Evolutionary conservation across 2,888 invertebrate species (phyloP), one percentile per base, ranked within the genome.

Genomic region (Diaphora mendica): DNA sequence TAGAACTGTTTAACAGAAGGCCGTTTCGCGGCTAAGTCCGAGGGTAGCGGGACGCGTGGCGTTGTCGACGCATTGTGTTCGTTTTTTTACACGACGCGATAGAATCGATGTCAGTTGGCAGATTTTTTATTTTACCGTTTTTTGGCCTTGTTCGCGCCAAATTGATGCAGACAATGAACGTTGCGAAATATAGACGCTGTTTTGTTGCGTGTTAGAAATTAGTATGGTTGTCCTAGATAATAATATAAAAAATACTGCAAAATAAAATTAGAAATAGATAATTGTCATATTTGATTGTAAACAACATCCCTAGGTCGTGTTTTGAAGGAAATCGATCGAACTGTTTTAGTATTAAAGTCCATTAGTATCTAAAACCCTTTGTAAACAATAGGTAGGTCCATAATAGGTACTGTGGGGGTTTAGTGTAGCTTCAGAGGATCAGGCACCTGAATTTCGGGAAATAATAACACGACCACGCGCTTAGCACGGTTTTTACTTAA

Each of bases 21-120:
- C 15, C 42, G 70, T 76, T 75, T 75, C 77, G 81, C 77, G 82
- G 83, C 85, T 87, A 82, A 76, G 80, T 79, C 85, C 80, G 94
- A 94, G 95, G 95, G 95, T 94, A 92, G 94, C 94, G 94, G 93
- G 94, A 92, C 94, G 94, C 87, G 91, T 90, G 89, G 88, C 90
- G 89, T 88, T 87, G 87, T 89, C 88, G 89, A 89, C 91, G 93
- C 93, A 93, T 93, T 94, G 94, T 93, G 88, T 93, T 92, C 91
- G 92, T 94, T 95, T 95, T 94, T 95, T 94, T 91, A 85, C 86
- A 89, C 90, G 81, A 83, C 84, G 88, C 90, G 92, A 92, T 94
- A 94, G 94, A 95, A 95, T 94, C 92, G 94, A 95, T 95, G 95
- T 94, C 95, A 95, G 95, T 95, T 95, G 94, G 94, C 95, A 94